These are phyloP conservation scores for Motacilla tschutschensis DNA, from an alignment of 2,113 vertebrate species.

Conservation along the genomic window DNA sequence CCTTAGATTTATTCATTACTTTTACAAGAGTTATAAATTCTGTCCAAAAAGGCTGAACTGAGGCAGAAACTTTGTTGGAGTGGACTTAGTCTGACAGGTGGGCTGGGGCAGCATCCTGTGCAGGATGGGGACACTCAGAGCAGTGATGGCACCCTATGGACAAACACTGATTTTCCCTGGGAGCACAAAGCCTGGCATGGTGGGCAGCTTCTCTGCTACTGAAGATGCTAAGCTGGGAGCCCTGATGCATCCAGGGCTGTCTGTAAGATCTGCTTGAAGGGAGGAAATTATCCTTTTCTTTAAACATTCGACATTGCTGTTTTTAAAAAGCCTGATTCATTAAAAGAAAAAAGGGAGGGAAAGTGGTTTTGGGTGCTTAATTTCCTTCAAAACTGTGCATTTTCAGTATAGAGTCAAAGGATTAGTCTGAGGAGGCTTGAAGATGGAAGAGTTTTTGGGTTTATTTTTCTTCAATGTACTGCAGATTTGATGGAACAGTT, in stretches of 20 bases:
- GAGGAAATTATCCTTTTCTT: neutral
- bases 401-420: neutral
- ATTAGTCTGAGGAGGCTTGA: neutral
- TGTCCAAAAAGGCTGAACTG: neutral
- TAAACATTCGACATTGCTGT: neutral
- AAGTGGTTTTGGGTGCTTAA: rapidly evolving
- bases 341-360: neutral
- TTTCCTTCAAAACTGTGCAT: neutral
- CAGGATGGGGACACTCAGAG: neutral
- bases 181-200: neutral
- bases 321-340: neutral
- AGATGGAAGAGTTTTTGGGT: neutral
- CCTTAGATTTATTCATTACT: neutral
- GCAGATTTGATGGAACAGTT: neutral
- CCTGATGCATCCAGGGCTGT: neutral
- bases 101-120: neutral
- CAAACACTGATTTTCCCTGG: neutral
- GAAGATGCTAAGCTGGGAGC: neutral
- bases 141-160: neutral
- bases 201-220: neutral
- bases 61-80: neutral
- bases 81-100: neutral
- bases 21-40: neutral
- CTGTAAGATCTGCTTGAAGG: neutral
- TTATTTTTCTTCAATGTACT: neutral